Conservation (phyloP, 1,140 invertebrate genomes). For the Gonatopus flavifemur region DNA sequence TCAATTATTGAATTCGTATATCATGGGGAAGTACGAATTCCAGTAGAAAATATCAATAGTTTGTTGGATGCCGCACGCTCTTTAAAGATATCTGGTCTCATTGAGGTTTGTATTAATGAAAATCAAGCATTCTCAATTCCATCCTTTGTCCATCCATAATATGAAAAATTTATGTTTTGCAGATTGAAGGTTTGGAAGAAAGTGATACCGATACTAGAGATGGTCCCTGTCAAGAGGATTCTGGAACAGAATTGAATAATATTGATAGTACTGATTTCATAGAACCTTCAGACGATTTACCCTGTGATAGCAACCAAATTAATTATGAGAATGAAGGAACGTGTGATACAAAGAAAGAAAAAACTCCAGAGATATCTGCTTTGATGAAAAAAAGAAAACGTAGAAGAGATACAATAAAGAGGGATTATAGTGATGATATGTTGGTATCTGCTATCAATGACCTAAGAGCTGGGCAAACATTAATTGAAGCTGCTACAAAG, state of each 20-base stretch:
- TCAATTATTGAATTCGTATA: conserved; percentile 64
- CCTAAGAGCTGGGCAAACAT: conserved; percentile 45
- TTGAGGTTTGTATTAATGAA: conserved; percentile 48
- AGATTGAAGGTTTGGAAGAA: conserved; percentile 44
- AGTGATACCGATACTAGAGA: conserved; percentile 20
- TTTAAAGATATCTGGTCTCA: conserved; percentile 58
- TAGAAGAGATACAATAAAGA: conserved; percentile 40
- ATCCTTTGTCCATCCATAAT: background rate
- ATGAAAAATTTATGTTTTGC: conserved; percentile 5
- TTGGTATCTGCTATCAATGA: conserved; percentile 52
- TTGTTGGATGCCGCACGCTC: conserved; percentile 58
- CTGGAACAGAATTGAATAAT: conserved; percentile 17
- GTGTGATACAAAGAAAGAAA: conserved; percentile 15
- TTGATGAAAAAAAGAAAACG: conserved; percentile 38
- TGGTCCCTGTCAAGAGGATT: too few species aligned
- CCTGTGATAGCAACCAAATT: too few species aligned
- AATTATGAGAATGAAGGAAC: conserved; percentile 15
- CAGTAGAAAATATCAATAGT: conserved; percentile 53
- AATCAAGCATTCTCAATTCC: background rate
- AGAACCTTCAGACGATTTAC: background rate
- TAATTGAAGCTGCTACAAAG: conserved; percentile 50
- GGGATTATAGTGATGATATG: conserved; percentile 52
- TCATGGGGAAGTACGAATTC: conserved; percentile 61
- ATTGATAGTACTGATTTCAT: conserved; percentile 18
- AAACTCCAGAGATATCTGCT: conserved; percentile 4